Evolutionary conservation across 2,797 vertebrate species (phyloP).

Genomic region (Sciaenops ocellatus): DNA sequence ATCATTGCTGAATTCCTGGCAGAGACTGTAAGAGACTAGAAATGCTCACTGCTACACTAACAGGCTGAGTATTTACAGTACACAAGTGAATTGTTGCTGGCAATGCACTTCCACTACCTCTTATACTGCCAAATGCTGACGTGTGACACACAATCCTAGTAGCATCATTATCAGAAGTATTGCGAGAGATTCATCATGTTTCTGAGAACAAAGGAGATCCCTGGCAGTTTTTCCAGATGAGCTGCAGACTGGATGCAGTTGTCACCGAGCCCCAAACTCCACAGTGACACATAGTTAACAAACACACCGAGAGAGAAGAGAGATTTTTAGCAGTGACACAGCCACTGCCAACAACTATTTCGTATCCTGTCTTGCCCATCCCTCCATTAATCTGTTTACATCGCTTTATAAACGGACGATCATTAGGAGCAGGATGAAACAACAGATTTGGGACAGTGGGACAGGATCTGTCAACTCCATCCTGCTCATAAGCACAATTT

Average conservation of each 20-base stretch:
- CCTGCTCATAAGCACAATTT: conserved; percentile 28
- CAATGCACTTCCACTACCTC: conserved; percentile 29
- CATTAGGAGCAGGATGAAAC: conserved; percentile 52
- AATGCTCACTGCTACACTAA: conserved; percentile 19
- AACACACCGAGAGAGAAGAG: conserved; percentile 16
- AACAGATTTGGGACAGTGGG: conserved; percentile 53
- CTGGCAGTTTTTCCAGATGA: conserved; percentile 37
- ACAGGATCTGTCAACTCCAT: conserved; percentile 46
- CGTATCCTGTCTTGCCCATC: conserved; percentile 31
- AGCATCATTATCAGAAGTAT: conserved; percentile 37
- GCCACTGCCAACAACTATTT: conserved; percentile 33
- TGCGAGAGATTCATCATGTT: conserved; percentile 25
- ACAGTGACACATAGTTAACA: conserved; percentile 8
- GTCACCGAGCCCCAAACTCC: conserved; percentile 13
- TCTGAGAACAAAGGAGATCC: conserved; percentile 24
- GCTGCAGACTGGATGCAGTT: conserved; percentile 15
- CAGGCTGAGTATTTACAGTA: conserved; percentile 51
- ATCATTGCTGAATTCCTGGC: conserved; percentile 35
- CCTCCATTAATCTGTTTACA: conserved; percentile 56
- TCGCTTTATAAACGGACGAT: conserved; percentile 28
- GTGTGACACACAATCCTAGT: conserved; percentile 36
- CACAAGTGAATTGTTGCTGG: conserved; percentile 40
- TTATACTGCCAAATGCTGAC: conserved; percentile 54
- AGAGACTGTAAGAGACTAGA: conserved; percentile 36
- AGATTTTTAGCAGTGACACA: conserved; percentile 2